Base-by-base conservation (phyloP, 2,113 vertebrate species). In the Nothobranchius kuhntae region DNA sequence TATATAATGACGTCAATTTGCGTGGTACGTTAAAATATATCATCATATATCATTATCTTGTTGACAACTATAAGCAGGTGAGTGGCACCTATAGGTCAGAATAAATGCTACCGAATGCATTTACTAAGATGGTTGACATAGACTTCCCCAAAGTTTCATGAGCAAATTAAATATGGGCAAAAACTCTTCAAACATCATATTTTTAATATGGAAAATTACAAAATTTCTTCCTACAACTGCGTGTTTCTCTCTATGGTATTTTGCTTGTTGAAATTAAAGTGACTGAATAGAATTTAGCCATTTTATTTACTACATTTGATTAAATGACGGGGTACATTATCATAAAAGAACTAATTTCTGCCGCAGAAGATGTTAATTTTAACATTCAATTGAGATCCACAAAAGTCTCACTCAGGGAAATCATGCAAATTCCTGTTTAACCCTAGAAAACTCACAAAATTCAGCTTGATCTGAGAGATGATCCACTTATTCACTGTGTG, bases 41-140 rank as follows among this genome's bases (percentile, higher is more conserved):
- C 42, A 21, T 21, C 21, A 21, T 21, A 21, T 21, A 21, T 83
- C 65, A 79, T 87, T 86, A 85, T 68, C 63, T 60, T 81, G 61
- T 77, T 83, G 73, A 87, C 75, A 79, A 65, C 36, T 47, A 13
- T 61, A 77, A 63, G 2, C 63, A 72, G 74, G 65, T 53, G 75
- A 40, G 17, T 46, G 36, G 67, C 73, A 76, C n/a, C 3, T 13
- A 14, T 0, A 6, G 54, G 54, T 77, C 30, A 61, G 63, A 68
- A 15, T 54, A 67, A 71, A 78, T 38, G 50, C 53, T 57, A 45
- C 21, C 21, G n/a, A 17, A 57, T n/a, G 45, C 71, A 57, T 68
- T 72, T 57, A 30, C 13, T 35, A 35, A 36, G 7, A n/a, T 50
- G 15, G 13, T 62, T 68, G 63, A 8, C 40, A 17, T 44, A 46